A percentile compares a stretch with the other conserved stretches of the same genome.
These are phyloP conservation scores for Lordiphosa fenestrarum DNA, from an alignment of 2,888 invertebrate genomes.

Conservation along the genomic window DNA sequence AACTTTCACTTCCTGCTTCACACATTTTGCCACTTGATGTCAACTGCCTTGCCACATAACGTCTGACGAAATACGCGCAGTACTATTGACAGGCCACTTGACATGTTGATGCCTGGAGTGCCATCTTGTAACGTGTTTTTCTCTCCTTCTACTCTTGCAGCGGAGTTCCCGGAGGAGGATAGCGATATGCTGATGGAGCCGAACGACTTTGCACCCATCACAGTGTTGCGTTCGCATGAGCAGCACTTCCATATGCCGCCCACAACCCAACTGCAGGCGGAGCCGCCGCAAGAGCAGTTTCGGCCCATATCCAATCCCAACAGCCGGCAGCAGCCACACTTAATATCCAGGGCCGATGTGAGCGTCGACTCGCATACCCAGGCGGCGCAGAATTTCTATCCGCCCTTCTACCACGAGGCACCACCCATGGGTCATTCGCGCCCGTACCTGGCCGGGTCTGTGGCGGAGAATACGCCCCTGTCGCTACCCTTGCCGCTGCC, in stretches of 20 bases:
- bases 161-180: slow-evolving; percentile 78
- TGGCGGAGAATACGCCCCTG: slow-evolving; percentile 69
- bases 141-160: slow-evolving; percentile 52
- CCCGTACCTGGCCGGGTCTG: slow-evolving; percentile 82
- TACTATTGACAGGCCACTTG: slow-evolving; percentile 30
- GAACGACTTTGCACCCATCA: slow-evolving; percentile 77
- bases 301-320: slow-evolving; percentile 60
- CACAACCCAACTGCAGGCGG: slow-evolving; percentile 52
- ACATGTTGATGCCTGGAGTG: slow-evolving; percentile 23
- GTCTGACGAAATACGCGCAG: slow-evolving; percentile 4
- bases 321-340: slow-evolving; percentile 18
- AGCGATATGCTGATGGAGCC: slow-evolving; percentile 81
- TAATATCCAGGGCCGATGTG: slow-evolving; percentile 56
- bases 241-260: slow-evolving; percentile 76
- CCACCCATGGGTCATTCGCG: slow-evolving; percentile 84
- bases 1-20: slow-evolving; percentile 19
- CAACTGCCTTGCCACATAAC: slow-evolving; percentile 19
- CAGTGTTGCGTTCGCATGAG: slow-evolving; percentile 77
- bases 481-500: slow-evolving; percentile 42
- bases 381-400: slow-evolving; percentile 87
- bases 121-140: slow-evolving; percentile 1
- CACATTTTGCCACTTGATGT: slow-evolving; percentile 58
- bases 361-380: slow-evolving; percentile 80
- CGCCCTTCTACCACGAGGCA: slow-evolving; percentile 86
- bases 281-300: slow-evolving; percentile 59